Base-by-base conservation (phyloP, 2,797 vertebrate genomes). In the Notolabrus celidotus region DNA sequence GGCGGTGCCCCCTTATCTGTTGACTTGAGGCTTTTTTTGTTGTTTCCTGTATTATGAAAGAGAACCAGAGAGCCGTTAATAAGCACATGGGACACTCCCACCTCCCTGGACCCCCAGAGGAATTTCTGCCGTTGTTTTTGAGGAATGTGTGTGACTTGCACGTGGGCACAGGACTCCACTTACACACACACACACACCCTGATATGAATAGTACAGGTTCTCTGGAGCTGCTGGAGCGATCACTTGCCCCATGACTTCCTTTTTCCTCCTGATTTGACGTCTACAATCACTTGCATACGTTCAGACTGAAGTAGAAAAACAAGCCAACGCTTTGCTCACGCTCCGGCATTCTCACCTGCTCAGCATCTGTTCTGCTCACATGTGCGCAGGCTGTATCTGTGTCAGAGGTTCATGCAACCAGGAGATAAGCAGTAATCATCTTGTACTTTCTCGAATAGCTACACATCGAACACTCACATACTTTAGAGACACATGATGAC, bases 31-130 rank as follows among this genome's bases (percentile, higher is more conserved):
- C 43, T 60, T 80, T 87, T 46, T 87, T 86, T 47, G 41, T 78
- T 61, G 81, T 89, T 88, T 82, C 81, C 82, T 80, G 79, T 84
- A 71, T 81, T 79, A 80, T 76, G 87, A 89, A 91, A 93, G 80
- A 54, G 86, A 89, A 70, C 70, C 91, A 89, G 46, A 63, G 82
- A 86, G 60, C 71, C 82, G 75, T 92, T 87, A 92, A 89, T 93
- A 91, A 92, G 66, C 75, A 59, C 67, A 88, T 83, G 87, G 80
- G 89, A 89, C 87, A 83, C 68, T 67, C 78, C 84, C 75, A 61
- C 77, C 78, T 51, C 51, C 63, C 75, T 3, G 29, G 74, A 78
- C 77, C 86, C n/a, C 67, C 71, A 49, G 64, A 66, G 86, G 91
- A 89, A 91, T 92, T 87, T 82, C 31, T 82, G 60, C 71, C 60